Conservation (phyloP, 2,888 invertebrate species). For the Crioceris asparagi region DNA sequence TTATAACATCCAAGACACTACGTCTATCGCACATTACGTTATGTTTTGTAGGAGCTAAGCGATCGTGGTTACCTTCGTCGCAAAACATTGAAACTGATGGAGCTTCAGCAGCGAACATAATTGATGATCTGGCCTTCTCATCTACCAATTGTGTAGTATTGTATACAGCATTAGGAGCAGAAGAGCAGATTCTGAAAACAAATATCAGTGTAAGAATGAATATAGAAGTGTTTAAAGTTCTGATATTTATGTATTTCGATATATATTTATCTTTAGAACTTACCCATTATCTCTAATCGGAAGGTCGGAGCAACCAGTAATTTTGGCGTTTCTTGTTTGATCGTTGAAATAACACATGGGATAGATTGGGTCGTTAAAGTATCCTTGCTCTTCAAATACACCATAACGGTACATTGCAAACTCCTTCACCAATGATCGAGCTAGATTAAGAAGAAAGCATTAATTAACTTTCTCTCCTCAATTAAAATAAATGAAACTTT, state of each 20-base stretch:
- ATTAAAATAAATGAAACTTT: no score
- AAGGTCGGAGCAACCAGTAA: conserved; percentile 45
- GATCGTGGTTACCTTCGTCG: conserved; percentile 49
- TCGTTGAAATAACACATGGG: conserved; percentile 44
- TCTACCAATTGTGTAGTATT: conserved; percentile 38
- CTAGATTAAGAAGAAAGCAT: conserved; percentile 17
- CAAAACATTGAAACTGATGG: conserved; percentile 49
- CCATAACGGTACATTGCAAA: conserved; percentile 60
- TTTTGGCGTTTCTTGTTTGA: conserved; percentile 32
- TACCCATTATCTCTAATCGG: conserved; percentile 42
- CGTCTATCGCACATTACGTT: conserved; percentile 50
- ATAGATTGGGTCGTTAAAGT: conserved; percentile 45
- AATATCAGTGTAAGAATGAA: no score
- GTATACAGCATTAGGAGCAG: conserved; percentile 24
- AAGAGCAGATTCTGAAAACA: conserved; percentile 14
- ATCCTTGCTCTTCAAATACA: conserved; percentile 56
- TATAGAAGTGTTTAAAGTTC: no score
- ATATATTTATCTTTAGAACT: conserved; percentile 21
- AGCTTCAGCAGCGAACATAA: conserved; percentile 44
- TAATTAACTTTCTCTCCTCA: no score
- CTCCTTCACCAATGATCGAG: conserved; percentile 45
- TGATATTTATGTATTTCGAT: no score
- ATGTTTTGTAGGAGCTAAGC: conserved; percentile 53
- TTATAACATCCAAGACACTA: conserved; percentile 49
- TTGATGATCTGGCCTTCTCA: conserved; percentile 40